Conservation (phyloP, 2,888 invertebrate species). For the Amphimallon solstitiale region DNA sequence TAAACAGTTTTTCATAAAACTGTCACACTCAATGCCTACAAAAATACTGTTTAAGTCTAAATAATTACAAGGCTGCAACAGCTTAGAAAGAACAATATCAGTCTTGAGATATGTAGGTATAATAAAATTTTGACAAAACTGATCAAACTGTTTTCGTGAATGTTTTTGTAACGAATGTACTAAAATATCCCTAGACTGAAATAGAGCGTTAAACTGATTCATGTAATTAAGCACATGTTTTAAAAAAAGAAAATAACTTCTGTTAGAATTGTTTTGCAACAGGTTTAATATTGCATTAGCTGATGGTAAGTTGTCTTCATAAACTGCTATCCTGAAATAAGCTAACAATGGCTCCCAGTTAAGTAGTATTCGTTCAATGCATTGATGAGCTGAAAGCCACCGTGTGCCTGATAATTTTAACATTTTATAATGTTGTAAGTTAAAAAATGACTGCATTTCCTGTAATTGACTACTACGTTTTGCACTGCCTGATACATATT, state of each 20-base stretch:
- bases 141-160: background rate
- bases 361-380: conserved; percentile 1
- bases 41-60: too few relatives aligned
- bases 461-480: conserved; percentile 5
- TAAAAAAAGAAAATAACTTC: background rate
- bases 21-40: too few relatives aligned
- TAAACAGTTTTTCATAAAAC: too few relatives aligned
- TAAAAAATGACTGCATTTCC: conserved; percentile 9
- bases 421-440: conserved; percentile 8
- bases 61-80: too few relatives aligned
- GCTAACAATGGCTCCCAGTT: conserved; percentile 13
- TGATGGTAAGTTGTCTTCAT: background rate
- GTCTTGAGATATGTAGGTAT: background rate
- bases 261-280: background rate
- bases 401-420: conserved; percentile 3
- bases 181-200: background rate
- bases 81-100: too few relatives aligned
- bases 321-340: conserved; percentile 1
- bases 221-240: background rate
- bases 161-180: background rate
- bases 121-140: background rate
- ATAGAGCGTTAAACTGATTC: background rate
- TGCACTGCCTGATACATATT: background rate
- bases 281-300: background rate
- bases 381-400: background rate